A percentile compares a stretch with the other conserved stretches of the same genome.
These are phyloP conservation scores for Eretmochelys imbricata DNA, from an alignment of 2,113 vertebrate genomes.

Conservation along the genomic window DNA sequence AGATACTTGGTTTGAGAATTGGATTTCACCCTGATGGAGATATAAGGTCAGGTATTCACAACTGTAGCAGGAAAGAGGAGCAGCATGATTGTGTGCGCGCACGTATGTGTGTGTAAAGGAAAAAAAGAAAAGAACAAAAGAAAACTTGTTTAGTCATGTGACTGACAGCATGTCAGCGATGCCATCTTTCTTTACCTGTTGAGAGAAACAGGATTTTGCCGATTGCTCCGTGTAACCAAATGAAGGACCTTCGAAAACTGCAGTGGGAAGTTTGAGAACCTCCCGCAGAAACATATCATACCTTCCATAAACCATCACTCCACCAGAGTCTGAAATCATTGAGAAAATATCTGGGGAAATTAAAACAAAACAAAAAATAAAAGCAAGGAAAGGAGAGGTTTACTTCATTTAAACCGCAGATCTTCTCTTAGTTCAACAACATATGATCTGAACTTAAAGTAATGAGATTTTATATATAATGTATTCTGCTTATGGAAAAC, in stretches of 20 bases:
- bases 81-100: neutral
- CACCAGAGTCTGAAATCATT: slow-evolving; percentile 93
- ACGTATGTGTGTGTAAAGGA: neutral
- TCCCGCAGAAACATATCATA: slow-evolving; percentile 96
- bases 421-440: neutral
- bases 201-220: slow-evolving; percentile 91
- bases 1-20: neutral
- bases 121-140: neutral
- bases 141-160: neutral
- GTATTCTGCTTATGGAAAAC: neutral
- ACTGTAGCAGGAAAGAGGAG: neutral
- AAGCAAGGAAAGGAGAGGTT: neutral
- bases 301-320: slow-evolving; percentile 92
- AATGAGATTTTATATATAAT: neutral
- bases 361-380: neutral
- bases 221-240: slow-evolving; percentile 98
- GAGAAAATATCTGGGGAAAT: slow-evolving; percentile 94
- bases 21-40: neutral
- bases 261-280: slow-evolving; percentile 94
- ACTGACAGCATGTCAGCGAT: neutral
- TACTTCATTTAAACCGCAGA: neutral
- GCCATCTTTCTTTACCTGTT: slow-evolving; percentile 84
- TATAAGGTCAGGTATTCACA: neutral
- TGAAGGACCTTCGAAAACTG: slow-evolving; percentile 96
- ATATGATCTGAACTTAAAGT: neutral